A percentile compares a stretch with the other conserved stretches of the same genome.
Evolutionary conservation across 2,888 invertebrate genomes (phyloP).

Genomic region (Cheilosia soror): DNA sequence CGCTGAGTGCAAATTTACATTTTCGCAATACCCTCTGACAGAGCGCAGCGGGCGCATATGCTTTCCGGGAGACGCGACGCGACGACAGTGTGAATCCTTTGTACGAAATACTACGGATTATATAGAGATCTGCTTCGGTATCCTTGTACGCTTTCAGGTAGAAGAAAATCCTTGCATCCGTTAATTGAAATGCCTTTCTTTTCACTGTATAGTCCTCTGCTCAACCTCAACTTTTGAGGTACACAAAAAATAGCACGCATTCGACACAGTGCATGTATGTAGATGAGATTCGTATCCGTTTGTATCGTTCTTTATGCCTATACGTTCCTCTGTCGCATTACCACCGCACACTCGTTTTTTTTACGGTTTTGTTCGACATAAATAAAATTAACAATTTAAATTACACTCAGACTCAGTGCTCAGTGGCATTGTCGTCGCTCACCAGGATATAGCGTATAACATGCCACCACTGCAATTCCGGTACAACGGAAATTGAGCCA

Average conservation of each 20-base stretch:
- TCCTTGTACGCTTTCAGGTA: slow-evolving; percentile 16
- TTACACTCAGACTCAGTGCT: slow-evolving; percentile 52
- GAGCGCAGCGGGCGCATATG: neutral
- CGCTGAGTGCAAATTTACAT: slow-evolving; percentile 69
- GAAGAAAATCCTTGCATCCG: slow-evolving; percentile 15
- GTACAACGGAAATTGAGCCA: slow-evolving; percentile 70
- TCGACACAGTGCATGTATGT: neutral
- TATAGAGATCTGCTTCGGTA: slow-evolving; percentile 8
- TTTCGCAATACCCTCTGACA: slow-evolving; percentile 27
- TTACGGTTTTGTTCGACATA: slow-evolving; percentile 27
- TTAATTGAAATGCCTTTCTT: slow-evolving; percentile 59
- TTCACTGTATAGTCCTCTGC: neutral
- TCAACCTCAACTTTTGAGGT: slow-evolving; percentile 47
- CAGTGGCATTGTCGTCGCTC: slow-evolving; percentile 61
- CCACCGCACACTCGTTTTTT: slow-evolving; percentile 12
- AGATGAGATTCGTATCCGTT: neutral
- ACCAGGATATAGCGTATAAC: slow-evolving; percentile 62
- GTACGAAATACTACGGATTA: slow-evolving; percentile 13
- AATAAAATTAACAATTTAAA: slow-evolving; percentile 75
- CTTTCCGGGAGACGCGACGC: neutral
- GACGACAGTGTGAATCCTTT: slow-evolving; percentile 30
- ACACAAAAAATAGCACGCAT: slow-evolving; percentile 7
- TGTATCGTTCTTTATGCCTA: neutral
- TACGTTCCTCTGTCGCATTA: slow-evolving; percentile 2
- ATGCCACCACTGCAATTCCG: slow-evolving; percentile 63